Evolutionary conservation across 1,140 invertebrate genomes (phyloP).

Genomic region (Trypoxylus dichotomus): DNA sequence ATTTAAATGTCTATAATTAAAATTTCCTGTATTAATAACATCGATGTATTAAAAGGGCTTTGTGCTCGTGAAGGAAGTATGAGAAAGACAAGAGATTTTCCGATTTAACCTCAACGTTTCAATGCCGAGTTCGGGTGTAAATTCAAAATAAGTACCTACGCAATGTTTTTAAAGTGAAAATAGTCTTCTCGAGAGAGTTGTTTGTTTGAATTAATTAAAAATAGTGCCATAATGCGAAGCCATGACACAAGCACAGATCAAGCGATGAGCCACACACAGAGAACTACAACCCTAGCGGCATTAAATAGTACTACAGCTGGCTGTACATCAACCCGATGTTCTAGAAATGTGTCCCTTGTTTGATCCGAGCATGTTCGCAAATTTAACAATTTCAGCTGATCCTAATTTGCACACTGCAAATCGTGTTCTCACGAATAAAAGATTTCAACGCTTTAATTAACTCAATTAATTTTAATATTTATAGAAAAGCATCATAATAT

Average conservation of each 20-base stretch:
- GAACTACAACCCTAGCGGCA: slow-evolving; percentile 27
- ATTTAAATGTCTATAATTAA: not conserved
- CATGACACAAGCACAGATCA: slow-evolving; percentile 37
- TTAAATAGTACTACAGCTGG: not conserved
- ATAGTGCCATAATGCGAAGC: slow-evolving; percentile 37
- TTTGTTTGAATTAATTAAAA: slow-evolving; percentile 36
- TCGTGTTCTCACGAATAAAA: no score
- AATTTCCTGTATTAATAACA: not conserved
- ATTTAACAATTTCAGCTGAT: not conserved
- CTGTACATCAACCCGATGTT: slow-evolving; percentile 20
- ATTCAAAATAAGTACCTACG: slow-evolving; percentile 19
- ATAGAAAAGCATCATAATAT: no score
- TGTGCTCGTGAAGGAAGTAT: slow-evolving; percentile 12
- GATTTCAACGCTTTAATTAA: no score
- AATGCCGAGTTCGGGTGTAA: not conserved
- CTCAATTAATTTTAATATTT: no score
- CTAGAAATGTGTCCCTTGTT: slow-evolving; percentile 14
- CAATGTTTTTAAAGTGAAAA: not conserved
- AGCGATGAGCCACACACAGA: slow-evolving; percentile 25
- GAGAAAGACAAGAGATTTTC: not conserved
- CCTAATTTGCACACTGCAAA: no score
- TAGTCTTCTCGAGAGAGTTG: slow-evolving; percentile 1
- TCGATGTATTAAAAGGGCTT: slow-evolving; percentile 12
- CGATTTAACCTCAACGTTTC: slow-evolving; percentile 28
- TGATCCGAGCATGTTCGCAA: not conserved